Evolutionary conservation across 2,113 vertebrate species (phyloP).

Genomic region (Rana temporaria): DNA sequence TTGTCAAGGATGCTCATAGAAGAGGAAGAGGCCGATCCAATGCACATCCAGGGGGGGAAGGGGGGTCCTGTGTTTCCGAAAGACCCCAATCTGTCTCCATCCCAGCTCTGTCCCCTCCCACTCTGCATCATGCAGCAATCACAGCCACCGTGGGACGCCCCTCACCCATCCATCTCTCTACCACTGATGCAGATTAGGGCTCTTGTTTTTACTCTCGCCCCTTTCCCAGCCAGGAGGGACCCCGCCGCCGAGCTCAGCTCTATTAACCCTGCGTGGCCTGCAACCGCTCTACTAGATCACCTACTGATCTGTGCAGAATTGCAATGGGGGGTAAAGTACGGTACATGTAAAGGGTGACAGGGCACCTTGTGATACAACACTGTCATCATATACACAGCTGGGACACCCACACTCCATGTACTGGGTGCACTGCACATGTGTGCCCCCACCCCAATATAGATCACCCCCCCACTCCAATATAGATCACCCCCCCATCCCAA

Average conservation of each 20-base stretch:
- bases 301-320: too few relatives aligned
- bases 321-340: too few relatives aligned
- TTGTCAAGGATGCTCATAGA: too few relatives aligned
- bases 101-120: slow-evolving; percentile 32
- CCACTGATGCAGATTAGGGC: slow-evolving; percentile 42
- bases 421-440: too few relatives aligned
- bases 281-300: too few relatives aligned
- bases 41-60: neutral
- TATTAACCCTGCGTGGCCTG: slow-evolving; percentile 16
- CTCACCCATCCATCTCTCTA: slow-evolving; percentile 48
- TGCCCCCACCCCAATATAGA: too few relatives aligned
- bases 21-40: neutral
- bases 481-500: too few relatives aligned
- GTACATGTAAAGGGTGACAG: too few relatives aligned
- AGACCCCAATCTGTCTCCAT: slow-evolving; percentile 2
- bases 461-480: too few relatives aligned
- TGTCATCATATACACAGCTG: too few relatives aligned
- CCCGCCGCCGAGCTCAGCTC: slow-evolving; percentile 31
- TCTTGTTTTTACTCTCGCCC: neutral
- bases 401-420: too few relatives aligned
- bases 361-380: too few relatives aligned
- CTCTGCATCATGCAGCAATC: slow-evolving; percentile 48
- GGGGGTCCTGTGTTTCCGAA: neutral
- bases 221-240: slow-evolving; percentile 5
- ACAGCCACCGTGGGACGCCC: slow-evolving; percentile 36